phyloP scores from a whole-genome alignment of 2,888 invertebrate species.

The Prosapia bicincta region DNA sequence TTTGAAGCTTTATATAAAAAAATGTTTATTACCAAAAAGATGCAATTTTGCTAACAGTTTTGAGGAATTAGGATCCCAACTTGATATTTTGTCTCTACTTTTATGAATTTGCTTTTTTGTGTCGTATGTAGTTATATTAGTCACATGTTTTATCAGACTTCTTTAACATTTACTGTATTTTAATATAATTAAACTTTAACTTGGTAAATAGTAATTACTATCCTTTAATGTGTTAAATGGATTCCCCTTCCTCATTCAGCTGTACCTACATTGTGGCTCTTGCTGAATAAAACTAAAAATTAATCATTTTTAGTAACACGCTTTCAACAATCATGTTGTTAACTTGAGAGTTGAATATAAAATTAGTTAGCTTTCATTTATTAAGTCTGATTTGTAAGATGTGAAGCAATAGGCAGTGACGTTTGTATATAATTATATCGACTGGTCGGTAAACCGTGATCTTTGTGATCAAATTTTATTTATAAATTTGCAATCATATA shows the following conservation, averaged over 20 bases:
- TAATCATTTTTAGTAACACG: slow-evolving; percentile 18
- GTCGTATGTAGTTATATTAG: slow-evolving; percentile 29
- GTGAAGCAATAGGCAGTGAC: neutral
- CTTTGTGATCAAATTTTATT: neutral
- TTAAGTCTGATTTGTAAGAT: neutral
- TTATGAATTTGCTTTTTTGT: slow-evolving; percentile 30
- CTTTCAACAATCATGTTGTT: slow-evolving; percentile 24
- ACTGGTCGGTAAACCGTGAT: neutral
- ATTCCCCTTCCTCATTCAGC: slow-evolving; percentile 11
- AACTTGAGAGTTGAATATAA: slow-evolving; percentile 17
- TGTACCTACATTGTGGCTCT: slow-evolving; percentile 10
- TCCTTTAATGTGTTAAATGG: slow-evolving; percentile 30
- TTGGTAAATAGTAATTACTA: slow-evolving; percentile 19
- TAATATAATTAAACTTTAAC: slow-evolving; percentile 26
- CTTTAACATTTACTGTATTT: slow-evolving; percentile 27
- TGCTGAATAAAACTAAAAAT: neutral
- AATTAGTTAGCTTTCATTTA: slow-evolving; percentile 24
- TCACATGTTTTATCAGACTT: slow-evolving; percentile 26
- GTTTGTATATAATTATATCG: neutral
- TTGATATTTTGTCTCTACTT: slow-evolving; percentile 28
- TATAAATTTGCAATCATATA: neutral
- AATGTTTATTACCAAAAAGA: slow-evolving; percentile 27
- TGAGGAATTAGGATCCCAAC: slow-evolving; percentile 29
- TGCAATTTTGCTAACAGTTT: slow-evolving; percentile 31
- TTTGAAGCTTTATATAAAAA: slow-evolving; percentile 31